Percentiles rank a stretch among this genome's conserved stretches.
Conservation (phyloP, 2,113 vertebrate species). For the Nycticryphes semicollaris region DNA sequence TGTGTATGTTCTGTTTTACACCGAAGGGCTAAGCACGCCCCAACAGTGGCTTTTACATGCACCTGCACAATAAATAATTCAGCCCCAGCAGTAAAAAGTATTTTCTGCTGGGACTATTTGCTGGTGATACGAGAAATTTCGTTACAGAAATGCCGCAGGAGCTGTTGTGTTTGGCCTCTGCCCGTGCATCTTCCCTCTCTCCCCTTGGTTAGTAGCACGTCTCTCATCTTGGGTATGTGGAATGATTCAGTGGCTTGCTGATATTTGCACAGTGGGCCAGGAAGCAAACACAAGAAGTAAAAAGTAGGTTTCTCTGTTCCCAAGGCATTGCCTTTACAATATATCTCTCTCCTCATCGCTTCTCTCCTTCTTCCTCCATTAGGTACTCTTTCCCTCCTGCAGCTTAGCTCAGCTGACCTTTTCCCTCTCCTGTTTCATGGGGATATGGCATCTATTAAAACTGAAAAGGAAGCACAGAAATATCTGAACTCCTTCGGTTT, state of each 20-base stretch:
- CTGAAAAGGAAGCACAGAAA: neutral
- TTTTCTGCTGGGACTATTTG: neutral
- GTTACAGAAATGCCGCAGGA: rapidly evolving
- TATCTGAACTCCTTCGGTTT: neutral
- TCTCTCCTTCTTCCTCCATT: neutral
- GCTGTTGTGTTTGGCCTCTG: neutral
- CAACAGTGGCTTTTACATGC: neutral
- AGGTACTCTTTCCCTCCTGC: neutral
- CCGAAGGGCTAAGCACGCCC: neutral
- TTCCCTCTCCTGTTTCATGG: neutral
- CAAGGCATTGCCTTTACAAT: neutral
- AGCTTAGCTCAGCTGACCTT: neutral
- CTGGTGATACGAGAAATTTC: neutral
- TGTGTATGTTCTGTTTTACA: neutral
- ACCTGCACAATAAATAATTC: neutral
- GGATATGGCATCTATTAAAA: neutral
- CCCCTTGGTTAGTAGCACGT: rapidly evolving
- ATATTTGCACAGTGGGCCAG: neutral
- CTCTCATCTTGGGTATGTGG: neutral
- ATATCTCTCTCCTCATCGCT: neutral
- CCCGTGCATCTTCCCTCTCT: neutral
- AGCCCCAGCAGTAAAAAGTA: neutral
- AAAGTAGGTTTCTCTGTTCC: neutral
- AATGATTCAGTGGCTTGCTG: neutral
- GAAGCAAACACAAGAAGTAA: neutral